phyloP scores from a whole-genome alignment of 2,113 vertebrate genomes.

The Variabilichromis moorii region DNA sequence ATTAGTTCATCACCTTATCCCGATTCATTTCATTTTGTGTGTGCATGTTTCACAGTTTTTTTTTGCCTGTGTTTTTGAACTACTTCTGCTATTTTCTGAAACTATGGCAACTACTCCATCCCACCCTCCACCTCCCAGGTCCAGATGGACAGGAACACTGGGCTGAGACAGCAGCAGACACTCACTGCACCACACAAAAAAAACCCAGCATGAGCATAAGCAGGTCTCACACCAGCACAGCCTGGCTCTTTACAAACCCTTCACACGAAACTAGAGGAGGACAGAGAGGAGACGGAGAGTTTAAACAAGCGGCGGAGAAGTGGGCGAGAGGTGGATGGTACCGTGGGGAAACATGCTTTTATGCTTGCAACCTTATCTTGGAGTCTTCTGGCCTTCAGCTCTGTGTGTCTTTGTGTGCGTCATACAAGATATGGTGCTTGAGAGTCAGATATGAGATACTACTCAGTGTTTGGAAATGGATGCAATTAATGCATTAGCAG shows the following conservation, averaged over 20 bases:
- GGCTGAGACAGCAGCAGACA: conserved; percentile 17
- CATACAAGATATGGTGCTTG: not conserved
- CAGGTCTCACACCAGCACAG: conserved; percentile 18
- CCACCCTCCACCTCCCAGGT: not conserved
- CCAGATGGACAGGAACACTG: conserved; percentile 22
- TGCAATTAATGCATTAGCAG: conserved; percentile 1
- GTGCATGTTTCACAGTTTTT: not conserved
- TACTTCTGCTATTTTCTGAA: not conserved
- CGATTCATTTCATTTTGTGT: not conserved
- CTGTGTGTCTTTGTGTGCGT: not conserved
- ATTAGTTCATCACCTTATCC: not conserved
- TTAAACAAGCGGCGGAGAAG: not conserved
- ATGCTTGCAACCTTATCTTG: not conserved
- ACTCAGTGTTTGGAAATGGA: not conserved
- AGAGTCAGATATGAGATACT: not conserved
- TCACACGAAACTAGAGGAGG: not conserved
- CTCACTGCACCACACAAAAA: not conserved
- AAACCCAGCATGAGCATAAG: not conserved
- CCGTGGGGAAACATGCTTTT: not conserved
- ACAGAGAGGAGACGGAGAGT: not conserved
- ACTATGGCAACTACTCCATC: not conserved
- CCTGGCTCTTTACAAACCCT: conserved; percentile 18
- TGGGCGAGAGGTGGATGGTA: not conserved
- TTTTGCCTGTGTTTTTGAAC: not conserved
- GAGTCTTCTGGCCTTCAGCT: not conserved